Base-by-base conservation (phyloP, 2,888 invertebrate genomes). In the Ennomos erosarius region DNA sequence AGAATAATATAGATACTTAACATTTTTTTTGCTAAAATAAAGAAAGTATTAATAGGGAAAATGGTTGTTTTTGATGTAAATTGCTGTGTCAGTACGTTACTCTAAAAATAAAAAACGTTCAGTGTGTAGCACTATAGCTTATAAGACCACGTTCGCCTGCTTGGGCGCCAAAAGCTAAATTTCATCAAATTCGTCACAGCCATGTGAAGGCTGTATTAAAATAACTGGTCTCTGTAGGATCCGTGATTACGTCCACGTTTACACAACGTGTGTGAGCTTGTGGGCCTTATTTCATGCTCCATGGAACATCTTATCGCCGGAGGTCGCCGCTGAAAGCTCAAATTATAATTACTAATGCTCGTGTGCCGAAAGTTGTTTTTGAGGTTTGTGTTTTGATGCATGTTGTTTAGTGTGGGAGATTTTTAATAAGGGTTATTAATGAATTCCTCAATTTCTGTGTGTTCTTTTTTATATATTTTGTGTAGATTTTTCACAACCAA, bases 341-440 rank as follows among this genome's bases (percentile, higher is more conserved):
- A 84, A 89, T 90, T 88, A 89, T 88, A 89, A 91, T 91, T 87
- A 88, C 88, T 88, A 79, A 87, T 88, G 87, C 85, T 86, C 78
- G 82, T 81, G 68, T 80, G 83, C 85, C 84, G 85, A 84, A 88
- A 88, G 78, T 78, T 74, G 78, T 82, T 82, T 80, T 82, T 77
- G 80, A 79, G 73, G 67, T 69, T 67, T 75, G 69, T 60, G 69
- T 75, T 76, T 76, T 70, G 55, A 73, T 51, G 33, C 58, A 51
- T 48, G 59, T 55, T 55, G 48, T 40, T 59, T 37, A 51, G 38
- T 48, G 16, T 39, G 36, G 5, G 43, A 54, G 52, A 64, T 67
- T 67, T 72, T 64, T 65, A 65, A 59, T 52, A 40, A 16, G 54
- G 48, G 57, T 62, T 55, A 59, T 45, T 34, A 38, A 26, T 35